Conservation (phyloP, 2,113 vertebrate species). For the Scatophagus argus region DNA sequence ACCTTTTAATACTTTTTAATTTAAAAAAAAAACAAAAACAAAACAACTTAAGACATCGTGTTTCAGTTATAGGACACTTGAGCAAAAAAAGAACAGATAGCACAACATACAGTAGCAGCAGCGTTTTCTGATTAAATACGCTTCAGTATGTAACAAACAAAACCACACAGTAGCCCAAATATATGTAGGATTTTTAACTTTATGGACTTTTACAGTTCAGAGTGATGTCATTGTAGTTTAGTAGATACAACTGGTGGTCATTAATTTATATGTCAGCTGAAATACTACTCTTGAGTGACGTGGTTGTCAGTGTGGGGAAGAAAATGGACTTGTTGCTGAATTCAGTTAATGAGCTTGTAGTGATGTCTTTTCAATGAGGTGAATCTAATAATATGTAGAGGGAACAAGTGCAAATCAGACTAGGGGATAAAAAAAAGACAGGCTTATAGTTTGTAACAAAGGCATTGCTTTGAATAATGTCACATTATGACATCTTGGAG, state of each 20-base stretch:
- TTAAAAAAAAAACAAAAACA: not conserved
- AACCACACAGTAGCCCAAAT: constrained; percentile 39
- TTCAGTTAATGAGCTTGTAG: not conserved
- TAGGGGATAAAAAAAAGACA: too few relatives aligned
- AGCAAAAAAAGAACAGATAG: constrained; percentile 18
- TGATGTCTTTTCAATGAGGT: constrained; percentile 8
- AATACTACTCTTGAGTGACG: not conserved
- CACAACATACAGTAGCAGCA: constrained; percentile 61
- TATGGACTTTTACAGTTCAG: constrained; percentile 8
- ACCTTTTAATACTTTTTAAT: not conserved
- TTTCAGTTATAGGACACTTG: not conserved
- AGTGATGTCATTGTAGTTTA: constrained; percentile 3
- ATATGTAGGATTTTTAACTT: constrained; percentile 19
- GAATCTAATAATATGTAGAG: not conserved
- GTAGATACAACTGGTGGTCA: not conserved
- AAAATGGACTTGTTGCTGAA: not conserved
- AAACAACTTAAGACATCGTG: not conserved
- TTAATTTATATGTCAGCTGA: constrained; percentile 17
- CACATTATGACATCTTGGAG: not conserved
- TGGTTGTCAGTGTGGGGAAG: not conserved
- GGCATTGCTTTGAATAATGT: not conserved
- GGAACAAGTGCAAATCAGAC: not conserved
- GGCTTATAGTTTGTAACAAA: not conserved
- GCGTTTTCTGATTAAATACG: constrained; percentile 45
- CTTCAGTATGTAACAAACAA: constrained; percentile 38